Conservation (phyloP, 2,888 invertebrate species). For the Metallyticus violacea region DNA sequence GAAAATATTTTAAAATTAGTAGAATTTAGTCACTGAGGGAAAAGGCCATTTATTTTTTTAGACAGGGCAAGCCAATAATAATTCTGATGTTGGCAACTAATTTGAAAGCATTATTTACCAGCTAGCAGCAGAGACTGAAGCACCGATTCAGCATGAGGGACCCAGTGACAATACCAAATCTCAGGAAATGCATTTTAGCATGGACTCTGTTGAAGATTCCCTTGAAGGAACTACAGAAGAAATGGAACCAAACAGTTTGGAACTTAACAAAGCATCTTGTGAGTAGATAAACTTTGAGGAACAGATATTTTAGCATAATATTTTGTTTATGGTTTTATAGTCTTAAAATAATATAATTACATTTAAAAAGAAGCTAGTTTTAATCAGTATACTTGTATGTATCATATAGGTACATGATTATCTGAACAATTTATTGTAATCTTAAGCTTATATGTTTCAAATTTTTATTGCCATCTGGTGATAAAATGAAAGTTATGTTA, state of each 20-base stretch:
- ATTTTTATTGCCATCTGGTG: no score
- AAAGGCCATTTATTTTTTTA: no score
- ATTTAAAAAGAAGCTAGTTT: no score
- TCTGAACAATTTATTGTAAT: no score
- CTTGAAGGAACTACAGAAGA: background rate
- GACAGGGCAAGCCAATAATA: background rate
- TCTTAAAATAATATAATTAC: no score
- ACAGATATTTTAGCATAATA: background rate
- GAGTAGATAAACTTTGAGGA: background rate
- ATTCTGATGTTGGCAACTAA: background rate
- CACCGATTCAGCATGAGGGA: background rate
- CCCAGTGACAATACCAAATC: background rate
- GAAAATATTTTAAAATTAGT: no score
- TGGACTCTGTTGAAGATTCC: background rate
- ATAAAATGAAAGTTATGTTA: no score
- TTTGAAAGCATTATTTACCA: background rate
- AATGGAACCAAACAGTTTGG: constrained; percentile 7
- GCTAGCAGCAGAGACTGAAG: background rate
- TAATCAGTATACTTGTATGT: no score
- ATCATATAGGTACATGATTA: no score
- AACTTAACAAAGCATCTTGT: constrained; percentile 22
- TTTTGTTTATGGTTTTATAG: no score
- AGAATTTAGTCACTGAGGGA: no score
- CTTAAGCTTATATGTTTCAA: no score
- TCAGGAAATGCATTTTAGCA: background rate